Percentiles rank a stretch among this genome's conserved stretches.
Evolutionary conservation across 1,140 invertebrate genomes (phyloP).

Genomic region (Pararge aegeria): DNA sequence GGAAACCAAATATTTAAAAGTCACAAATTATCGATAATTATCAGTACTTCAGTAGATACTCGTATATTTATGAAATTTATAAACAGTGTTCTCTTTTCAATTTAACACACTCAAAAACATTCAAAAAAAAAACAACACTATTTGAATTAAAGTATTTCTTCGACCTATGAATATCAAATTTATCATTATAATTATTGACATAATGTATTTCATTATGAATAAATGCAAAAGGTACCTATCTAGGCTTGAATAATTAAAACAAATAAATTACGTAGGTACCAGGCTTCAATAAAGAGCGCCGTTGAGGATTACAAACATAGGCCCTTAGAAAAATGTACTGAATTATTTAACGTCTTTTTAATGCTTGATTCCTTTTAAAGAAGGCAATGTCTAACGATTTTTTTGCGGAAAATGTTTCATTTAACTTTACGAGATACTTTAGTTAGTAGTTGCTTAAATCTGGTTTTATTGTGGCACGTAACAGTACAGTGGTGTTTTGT

Average conservation of each 20-base stretch:
- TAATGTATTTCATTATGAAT: not conserved
- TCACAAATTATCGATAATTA: too few relatives aligned
- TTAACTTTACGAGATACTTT: not conserved
- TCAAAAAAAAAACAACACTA: too few relatives aligned
- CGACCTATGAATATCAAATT: too few relatives aligned
- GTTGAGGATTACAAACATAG: constrained; percentile 18
- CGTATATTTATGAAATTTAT: too few relatives aligned
- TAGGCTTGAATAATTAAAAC: constrained; percentile 3
- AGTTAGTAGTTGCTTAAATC: not conserved
- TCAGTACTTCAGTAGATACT: too few relatives aligned
- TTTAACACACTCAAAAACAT: too few relatives aligned
- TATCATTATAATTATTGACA: not conserved
- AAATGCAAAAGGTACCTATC: not conserved
- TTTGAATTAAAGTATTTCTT: not conserved
- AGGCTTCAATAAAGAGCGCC: constrained; percentile 30
- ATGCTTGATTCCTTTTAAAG: not conserved
- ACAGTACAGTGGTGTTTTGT: too few relatives aligned
- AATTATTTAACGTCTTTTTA: constrained; percentile 31
- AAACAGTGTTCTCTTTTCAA: too few relatives aligned
- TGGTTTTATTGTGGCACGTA: not conserved
- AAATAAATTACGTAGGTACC: constrained; percentile 26
- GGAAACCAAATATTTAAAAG: too few relatives aligned
- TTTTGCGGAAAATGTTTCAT: not conserved
- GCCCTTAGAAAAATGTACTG: constrained; percentile 26
- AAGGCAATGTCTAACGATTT: not conserved